Evolutionary conservation across 2,797 vertebrate species (phyloP).

Genomic region (Discoglossus pictus): DNA sequence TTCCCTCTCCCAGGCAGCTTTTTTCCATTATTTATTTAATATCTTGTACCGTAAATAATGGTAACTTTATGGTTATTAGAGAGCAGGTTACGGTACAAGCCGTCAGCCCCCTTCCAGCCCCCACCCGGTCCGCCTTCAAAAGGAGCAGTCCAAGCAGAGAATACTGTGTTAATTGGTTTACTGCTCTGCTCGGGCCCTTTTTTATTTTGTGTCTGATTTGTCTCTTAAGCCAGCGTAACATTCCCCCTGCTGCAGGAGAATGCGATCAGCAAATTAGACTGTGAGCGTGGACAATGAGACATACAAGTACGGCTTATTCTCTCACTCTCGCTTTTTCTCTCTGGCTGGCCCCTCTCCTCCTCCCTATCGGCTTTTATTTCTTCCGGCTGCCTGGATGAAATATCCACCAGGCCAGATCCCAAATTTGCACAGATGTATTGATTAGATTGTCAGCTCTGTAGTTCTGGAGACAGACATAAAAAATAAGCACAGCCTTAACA

Average conservation of each 20-base stretch:
- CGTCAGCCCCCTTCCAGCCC: constrained; percentile 65
- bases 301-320: constrained; percentile 90
- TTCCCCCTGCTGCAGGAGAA: constrained; percentile 98
- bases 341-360: constrained; percentile 18
- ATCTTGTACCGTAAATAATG: constrained; percentile 99
- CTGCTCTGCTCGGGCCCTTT: constrained; percentile 89
- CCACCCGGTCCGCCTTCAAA: constrained; percentile 83
- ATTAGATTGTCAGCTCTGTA: constrained; percentile 8
- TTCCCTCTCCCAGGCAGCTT: constrained; percentile 50
- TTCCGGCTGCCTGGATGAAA: constrained; percentile 62
- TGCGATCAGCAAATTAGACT: constrained; percentile 99
- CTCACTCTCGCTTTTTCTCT: constrained; percentile 59
- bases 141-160: constrained; percentile 92
- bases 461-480: constrained; percentile 24
- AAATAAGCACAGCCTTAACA: no score
- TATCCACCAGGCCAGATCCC: constrained; percentile 6
- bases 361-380: constrained; percentile 72
- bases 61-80: constrained; percentile 99
- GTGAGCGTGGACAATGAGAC: constrained; percentile 99
- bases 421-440: not conserved
- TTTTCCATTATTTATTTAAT: constrained; percentile 90
- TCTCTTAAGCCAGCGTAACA: constrained; percentile 99
- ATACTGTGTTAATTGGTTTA: constrained; percentile 99
- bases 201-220: constrained; percentile 98
- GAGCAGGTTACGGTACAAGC: constrained; percentile 94